Conservation (phyloP, 1,140 invertebrate genomes). For the Agrypnia vestita region DNA sequence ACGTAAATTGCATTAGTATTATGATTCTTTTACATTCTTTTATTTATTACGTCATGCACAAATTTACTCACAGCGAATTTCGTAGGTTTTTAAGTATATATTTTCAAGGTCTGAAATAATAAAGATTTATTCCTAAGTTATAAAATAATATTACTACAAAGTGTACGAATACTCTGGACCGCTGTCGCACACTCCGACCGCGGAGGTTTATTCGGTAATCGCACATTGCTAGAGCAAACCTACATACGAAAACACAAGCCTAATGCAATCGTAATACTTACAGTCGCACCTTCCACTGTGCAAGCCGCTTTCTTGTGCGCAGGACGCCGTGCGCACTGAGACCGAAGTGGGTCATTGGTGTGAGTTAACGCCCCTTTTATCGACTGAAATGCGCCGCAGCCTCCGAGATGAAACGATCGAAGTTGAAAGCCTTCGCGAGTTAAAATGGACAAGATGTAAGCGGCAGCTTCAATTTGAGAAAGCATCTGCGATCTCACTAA, state of each 20-base stretch:
- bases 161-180: no score
- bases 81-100: no score
- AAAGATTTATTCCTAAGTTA: no score
- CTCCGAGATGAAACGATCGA: constrained; percentile 16
- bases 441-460: no score
- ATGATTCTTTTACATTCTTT: no score
- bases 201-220: constrained; percentile 5
- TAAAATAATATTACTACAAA: no score
- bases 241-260: not conserved
- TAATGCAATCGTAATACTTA: constrained; percentile 11
- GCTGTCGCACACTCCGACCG: not conserved
- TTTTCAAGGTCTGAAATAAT: no score
- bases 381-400: constrained; percentile 40
- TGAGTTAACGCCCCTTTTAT: constrained; percentile 55
- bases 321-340: constrained; percentile 47
- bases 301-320: constrained; percentile 47
- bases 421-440: not conserved
- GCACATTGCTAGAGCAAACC: not conserved
- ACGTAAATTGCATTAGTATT: no score
- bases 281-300: not conserved
- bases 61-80: no score
- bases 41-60: no score
- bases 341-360: constrained; percentile 54
- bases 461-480: no score
- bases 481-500: no score